phyloP scores from a whole-genome alignment of 1,140 invertebrate genomes.

The Berghia stephanieae region DNA sequence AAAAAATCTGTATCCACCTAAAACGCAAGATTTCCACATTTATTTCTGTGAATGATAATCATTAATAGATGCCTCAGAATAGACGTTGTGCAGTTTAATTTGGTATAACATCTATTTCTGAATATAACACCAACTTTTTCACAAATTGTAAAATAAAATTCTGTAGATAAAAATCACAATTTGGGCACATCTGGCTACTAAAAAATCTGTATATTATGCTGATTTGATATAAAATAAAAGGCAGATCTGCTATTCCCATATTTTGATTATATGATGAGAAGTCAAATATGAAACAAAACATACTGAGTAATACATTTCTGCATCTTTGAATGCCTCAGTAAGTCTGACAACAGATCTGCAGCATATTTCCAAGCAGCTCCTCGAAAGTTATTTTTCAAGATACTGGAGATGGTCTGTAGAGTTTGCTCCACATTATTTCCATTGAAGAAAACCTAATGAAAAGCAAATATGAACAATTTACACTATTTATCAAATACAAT shows the following conservation, averaged over 20 bases:
- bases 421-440: slow-evolving; percentile 56
- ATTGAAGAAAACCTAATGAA: slow-evolving; percentile 57
- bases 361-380: slow-evolving; percentile 50
- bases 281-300: slow-evolving; percentile 16
- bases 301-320: slow-evolving; percentile 52
- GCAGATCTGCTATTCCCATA: not conserved
- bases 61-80: not conserved
- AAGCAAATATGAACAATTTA: no score
- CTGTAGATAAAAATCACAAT: no score
- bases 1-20: slow-evolving; percentile 47
- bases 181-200: no score
- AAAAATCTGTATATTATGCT: not conserved
- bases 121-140: not conserved
- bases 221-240: not conserved
- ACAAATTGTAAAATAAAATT: not conserved
- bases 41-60: not conserved
- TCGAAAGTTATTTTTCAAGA: slow-evolving; percentile 52
- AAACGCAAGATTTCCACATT: not conserved
- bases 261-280: not conserved
- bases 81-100: not conserved
- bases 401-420: slow-evolving; percentile 59
- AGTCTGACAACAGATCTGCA: slow-evolving; percentile 57
- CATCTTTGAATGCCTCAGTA: slow-evolving; percentile 51
- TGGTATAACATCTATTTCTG: not conserved
- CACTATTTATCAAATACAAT: no score